Base-by-base conservation (phyloP, 2,888 invertebrate species). In the Ceratothoa steindachneri region DNA sequence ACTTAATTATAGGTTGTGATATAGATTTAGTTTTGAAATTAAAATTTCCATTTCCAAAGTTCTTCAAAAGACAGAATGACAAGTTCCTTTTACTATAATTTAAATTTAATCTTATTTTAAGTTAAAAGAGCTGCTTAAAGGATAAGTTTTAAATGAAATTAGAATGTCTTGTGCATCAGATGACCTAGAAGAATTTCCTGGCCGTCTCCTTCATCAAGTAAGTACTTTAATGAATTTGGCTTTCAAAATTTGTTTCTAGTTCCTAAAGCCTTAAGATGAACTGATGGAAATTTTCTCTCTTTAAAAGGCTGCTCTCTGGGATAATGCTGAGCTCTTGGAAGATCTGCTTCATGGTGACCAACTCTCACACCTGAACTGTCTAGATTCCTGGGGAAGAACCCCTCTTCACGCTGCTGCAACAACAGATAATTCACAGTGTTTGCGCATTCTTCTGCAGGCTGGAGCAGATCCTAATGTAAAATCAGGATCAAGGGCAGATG, bases 401-500 rank as follows among this genome's bases (percentile, higher is more conserved):
- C 91, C 93, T 0, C 85, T 93, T 27, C 93, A 93, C 84, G 92
- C 93, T 0, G 93, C 93, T 0, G 92, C 92, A 1, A 88, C 91
- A 66, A 91, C 90, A 7, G 91, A 92, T 81, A 88, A 89, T 81
- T 90, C 91, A 30, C 87, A 89, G 75, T 93, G 93, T 82, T 86
- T 93, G n/a, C 85, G 87, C 29, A 89, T 92, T 75, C 86, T 93
- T 41, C 85, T 93, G 27, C 87, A 87, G 71, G 89, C 90, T 19
- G 92, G 92, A 19, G 86, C 87, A 86, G 81, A 70, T 31, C 66
- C 72, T 27, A 71, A 74, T 51, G 27, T 78, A 27, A 67, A 73
- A 31, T 74, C 77, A 5, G 74, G 74, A 30, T 74, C 77, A 27
- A 55, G 74, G 12, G 77, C 72, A 5, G 77, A 75, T 29, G 69